phyloP scores from a whole-genome alignment of 2,888 invertebrate species.

The Ephialtes manifestator region DNA sequence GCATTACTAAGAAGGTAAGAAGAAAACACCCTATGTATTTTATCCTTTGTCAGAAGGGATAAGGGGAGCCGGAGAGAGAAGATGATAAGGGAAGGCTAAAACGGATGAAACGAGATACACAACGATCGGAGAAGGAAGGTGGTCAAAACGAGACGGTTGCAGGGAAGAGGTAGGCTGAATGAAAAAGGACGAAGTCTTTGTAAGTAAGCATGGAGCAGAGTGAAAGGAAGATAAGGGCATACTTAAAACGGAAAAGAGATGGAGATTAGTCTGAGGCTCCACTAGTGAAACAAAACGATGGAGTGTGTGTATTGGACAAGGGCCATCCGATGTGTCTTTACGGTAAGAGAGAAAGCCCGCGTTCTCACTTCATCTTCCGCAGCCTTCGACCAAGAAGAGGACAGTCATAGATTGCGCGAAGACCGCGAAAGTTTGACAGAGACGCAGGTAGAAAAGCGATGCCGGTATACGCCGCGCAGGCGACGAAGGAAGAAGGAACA shows the following conservation, averaged over 20 bases:
- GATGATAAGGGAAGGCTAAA: neutral
- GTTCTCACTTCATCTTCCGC: neutral
- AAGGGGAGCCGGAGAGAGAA: neutral
- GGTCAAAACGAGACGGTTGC: constrained; percentile 8
- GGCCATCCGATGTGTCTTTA: constrained; percentile 13
- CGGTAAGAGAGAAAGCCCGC: neutral
- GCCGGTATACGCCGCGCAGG: neutral
- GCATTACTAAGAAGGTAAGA: neutral
- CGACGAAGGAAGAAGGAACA: constrained; percentile 46
- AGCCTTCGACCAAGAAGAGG: constrained; percentile 29
- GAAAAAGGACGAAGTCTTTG: constrained; percentile 26
- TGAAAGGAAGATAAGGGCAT: constrained; percentile 20
- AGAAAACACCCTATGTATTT: neutral
- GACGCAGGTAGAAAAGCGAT: constrained; percentile 31
- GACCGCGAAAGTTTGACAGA: constrained; percentile 12
- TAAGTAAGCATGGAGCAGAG: constrained; percentile 35
- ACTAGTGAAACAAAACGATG: neutral
- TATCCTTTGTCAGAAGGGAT: neutral
- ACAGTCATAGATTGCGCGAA: neutral
- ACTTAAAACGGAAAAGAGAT: neutral
- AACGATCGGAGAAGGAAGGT: neutral
- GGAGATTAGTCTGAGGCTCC: neutral
- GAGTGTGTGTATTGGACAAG: neutral
- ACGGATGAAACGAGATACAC: neutral
- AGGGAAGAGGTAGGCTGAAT: constrained; percentile 20